Conservation (phyloP, 2,113 vertebrate genomes). For the Phalacrocorax aristotelis region DNA sequence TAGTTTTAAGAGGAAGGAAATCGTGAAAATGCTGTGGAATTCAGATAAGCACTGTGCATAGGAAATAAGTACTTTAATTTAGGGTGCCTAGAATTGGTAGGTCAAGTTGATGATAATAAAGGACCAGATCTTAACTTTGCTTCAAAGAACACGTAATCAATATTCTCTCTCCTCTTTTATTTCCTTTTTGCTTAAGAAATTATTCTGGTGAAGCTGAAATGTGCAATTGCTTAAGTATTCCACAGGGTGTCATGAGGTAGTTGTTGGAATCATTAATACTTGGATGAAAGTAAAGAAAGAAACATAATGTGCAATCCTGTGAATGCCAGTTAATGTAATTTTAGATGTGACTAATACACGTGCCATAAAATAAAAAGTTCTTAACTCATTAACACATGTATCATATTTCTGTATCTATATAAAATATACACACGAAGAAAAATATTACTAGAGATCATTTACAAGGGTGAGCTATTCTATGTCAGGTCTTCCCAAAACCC, state of each 20-base stretch:
- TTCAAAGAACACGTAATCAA: conserved; percentile 43
- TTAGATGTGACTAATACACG: conserved; percentile 58
- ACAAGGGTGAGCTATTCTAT: not conserved
- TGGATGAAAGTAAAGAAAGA: conserved; percentile 19
- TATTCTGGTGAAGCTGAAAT: not conserved
- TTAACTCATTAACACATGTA: conserved; percentile 63
- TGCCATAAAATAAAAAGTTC: conserved; percentile 55
- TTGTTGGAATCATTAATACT: conserved; percentile 58
- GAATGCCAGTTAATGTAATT: conserved; percentile 36
- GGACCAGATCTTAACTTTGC: conserved; percentile 34
- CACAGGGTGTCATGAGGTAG: conserved; percentile 85
- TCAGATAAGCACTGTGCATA: conserved; percentile 62
- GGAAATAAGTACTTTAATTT: conserved; percentile 62
- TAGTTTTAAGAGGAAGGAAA: conserved; percentile 76
- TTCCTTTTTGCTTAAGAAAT: not conserved
- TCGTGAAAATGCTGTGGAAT: conserved; percentile 72
- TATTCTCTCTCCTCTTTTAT: conserved; percentile 35
- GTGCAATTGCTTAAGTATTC: conserved; percentile 65
- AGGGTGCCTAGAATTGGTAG: conserved; percentile 40
- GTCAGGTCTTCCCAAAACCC: conserved; percentile 15
- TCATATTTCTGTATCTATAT: conserved; percentile 50
- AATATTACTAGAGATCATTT: conserved; percentile 35
- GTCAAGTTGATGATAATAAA: conserved; percentile 56
- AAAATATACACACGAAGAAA: conserved; percentile 13
- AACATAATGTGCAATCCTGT: conserved; percentile 27